Base-by-base conservation (phyloP, 2,888 invertebrate genomes). In the Stratiomys singularior region DNA sequence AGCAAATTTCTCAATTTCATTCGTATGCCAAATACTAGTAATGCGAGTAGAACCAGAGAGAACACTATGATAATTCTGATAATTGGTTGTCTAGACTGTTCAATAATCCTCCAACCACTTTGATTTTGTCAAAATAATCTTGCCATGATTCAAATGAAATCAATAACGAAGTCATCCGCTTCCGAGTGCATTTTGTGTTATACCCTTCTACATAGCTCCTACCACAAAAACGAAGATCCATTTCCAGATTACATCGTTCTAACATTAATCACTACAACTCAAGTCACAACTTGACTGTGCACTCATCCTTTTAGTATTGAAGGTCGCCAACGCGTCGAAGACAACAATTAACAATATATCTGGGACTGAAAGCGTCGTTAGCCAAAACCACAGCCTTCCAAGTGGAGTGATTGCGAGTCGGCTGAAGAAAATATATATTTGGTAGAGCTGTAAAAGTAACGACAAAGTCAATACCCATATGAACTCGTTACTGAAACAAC, bases 361-460 rank as follows among this genome's bases (percentile, higher is more conserved):
- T 18, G 27, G 15, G 66, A 9, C 37, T 27, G 37, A 18, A 9
- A 52, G 37, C 9, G 9, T 37, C 37, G 4, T 18, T 60, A 5
- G 27, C 5, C 27, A 58, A 37, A 74, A 74, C 60, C 23, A 37
- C 58, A 44, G 60, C 37, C 28, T 72, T 58, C 37, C 18, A n/a
- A 64, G 7, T 18, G n/a, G 46, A 47, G n/a, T 44, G 69, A 74
- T 21, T 60, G 37, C 60, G 27, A 37, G 9, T 37, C 37, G 74
- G 30, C 58, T 23, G 74, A 74, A 74, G 77, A 79, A 79, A 79
- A 77, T 79, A n/a, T n/a, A n/a, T n/a, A n/a, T n/a, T n/a, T n/a
- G n/a, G n/a, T n/a, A n/a, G n/a, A n/a, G n/a, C n/a, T n/a, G n/a
- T n/a, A n/a, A n/a, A n/a, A n/a, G n/a, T n/a, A n/a, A n/a, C n/a